These are phyloP conservation scores for Spondyliosoma cantharus DNA, from an alignment of 2,797 vertebrate genomes.

Conservation along the genomic window DNA sequence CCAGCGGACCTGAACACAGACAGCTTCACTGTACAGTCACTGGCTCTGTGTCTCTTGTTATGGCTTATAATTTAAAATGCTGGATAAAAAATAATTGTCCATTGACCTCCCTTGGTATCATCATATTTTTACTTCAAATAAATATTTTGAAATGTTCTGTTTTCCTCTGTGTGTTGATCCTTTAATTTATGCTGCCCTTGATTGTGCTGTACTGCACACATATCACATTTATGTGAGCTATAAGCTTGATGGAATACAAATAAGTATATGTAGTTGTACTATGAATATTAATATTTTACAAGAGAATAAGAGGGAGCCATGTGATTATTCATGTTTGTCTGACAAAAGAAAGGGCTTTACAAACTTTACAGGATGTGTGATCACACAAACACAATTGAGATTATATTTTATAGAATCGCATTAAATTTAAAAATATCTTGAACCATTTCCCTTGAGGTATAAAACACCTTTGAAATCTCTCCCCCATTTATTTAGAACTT, in stretches of 20 bases:
- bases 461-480: constrained; percentile 13
- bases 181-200: constrained; percentile 24
- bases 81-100: constrained; percentile 60
- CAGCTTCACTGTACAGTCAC: constrained; percentile 55
- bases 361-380: constrained; percentile 7
- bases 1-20: constrained; percentile 54
- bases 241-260: constrained; percentile 29
- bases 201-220: constrained; percentile 18
- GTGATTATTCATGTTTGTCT: constrained; percentile 23
- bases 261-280: constrained; percentile 19
- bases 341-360: constrained; percentile 24
- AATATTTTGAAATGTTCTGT: constrained; percentile 74
- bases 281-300: constrained; percentile 16
- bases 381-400: constrained; percentile 18
- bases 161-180: constrained; percentile 30
- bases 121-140: constrained; percentile 83
- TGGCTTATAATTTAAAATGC: constrained; percentile 79
- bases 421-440: background rate
- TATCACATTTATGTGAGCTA: constrained; percentile 47
- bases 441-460: background rate
- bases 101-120: constrained; percentile 65
- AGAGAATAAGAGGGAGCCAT: background rate
- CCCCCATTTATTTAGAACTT: constrained; percentile 7
- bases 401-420: constrained; percentile 26
- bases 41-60: constrained; percentile 79